These are phyloP conservation scores for Eurosta solidaginis DNA, from an alignment of 1,140 invertebrate genomes.

Conservation along the genomic window DNA sequence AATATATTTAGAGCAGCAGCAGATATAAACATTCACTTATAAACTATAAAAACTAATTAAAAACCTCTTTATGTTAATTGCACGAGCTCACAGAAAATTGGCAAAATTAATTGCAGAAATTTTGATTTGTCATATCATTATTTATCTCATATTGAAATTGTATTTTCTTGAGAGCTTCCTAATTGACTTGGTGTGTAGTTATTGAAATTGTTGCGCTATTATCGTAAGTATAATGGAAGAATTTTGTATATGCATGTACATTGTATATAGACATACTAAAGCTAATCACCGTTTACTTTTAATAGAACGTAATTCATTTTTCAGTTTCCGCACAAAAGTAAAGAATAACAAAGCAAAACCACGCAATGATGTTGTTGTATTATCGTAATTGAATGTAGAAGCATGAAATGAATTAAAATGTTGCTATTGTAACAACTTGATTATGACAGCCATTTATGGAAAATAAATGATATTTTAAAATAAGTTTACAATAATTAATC, in stretches of 20 bases:
- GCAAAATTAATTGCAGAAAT: not conserved
- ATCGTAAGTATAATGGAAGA: too few relatives aligned
- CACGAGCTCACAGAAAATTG: not conserved
- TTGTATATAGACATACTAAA: too few relatives aligned
- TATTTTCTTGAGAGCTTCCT: too few relatives aligned
- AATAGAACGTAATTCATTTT: not conserved
- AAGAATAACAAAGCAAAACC: not conserved
- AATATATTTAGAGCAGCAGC: too few relatives aligned
- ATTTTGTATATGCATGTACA: too few relatives aligned
- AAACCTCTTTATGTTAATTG: not conserved
- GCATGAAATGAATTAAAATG: conserved; percentile 6
- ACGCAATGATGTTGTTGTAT: not conserved
- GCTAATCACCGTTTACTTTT: not conserved
- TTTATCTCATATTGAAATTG: too few relatives aligned
- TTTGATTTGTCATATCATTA: too few relatives aligned
- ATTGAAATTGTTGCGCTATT: too few relatives aligned
- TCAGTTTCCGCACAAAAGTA: not conserved
- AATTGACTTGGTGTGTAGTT: too few relatives aligned
- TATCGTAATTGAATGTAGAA: not conserved
- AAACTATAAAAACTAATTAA: not conserved
- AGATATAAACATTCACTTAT: too few relatives aligned
- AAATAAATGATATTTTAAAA: too few relatives aligned
- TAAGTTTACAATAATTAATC: too few relatives aligned
- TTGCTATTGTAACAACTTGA: conserved; percentile 4
- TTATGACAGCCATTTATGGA: not conserved